Evolutionary conservation across 64 coral and sea anemone genomes (phyloP), one percentile per base, ranked within the genome.

Genomic region (Astreopora myriophthalma): DNA sequence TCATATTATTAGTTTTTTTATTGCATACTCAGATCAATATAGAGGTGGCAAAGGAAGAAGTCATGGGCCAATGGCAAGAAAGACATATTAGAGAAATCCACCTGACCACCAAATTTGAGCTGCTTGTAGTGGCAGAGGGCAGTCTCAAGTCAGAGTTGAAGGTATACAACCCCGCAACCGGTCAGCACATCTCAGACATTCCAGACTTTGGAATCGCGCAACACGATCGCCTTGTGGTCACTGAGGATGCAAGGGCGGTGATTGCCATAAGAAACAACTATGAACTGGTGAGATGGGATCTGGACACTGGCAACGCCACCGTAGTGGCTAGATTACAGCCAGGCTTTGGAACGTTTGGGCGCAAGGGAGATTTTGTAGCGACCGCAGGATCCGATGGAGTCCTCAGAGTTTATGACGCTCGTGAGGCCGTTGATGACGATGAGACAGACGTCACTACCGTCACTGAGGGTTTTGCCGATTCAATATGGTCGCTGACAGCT

Each of bases 31-130:
- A 83, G 79, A 83, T 83, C 36, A 23, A 87, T 2, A 27, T 87
- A 23, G 48, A 49, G 6, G 14, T 72, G 13, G 38, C 37, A 29
- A 73, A 69, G 40, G 84, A 73, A 49, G 34, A 87, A 19, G 69
- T 71, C 64, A 39, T 32, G 38, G 85, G 69, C 27, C n/a, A 48
- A 7, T 63, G 30, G 66, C 16, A 94, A 27, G 78, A 28, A 30
- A 66, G 34, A 20, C 31, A 52, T 3, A 74, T 99, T 23, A 85
- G 87, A 70, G 90, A 96, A 35, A 60, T 99, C 14, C 95, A 99
- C 42, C 36, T 99, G 5, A 76, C 75, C 8, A 46, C 79, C 24
- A 86, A 68, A 22, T 72, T 69, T 6, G 63, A 99, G 36, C 72
- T 99, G 10, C 17, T 99, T 12, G 87, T 96, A 1, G 36, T 99